phyloP scores from a whole-genome alignment of 2,888 invertebrate genomes.

The Psylliodes chrysocephalus region DNA sequence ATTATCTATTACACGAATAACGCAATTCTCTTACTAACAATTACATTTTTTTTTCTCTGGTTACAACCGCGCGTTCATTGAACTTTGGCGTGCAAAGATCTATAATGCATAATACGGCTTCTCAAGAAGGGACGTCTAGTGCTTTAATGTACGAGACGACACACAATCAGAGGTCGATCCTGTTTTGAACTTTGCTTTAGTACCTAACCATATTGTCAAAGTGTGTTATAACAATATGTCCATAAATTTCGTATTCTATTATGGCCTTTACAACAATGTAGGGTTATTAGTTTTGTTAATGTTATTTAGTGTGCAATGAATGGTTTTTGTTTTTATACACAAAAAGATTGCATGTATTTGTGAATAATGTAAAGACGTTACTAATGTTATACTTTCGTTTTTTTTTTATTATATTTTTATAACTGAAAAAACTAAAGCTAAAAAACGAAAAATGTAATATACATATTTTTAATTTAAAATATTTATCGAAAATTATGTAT shows the following conservation, averaged over 20 bases:
- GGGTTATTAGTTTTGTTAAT: not conserved
- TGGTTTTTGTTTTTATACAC: too few species aligned
- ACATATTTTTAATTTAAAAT: too few species aligned
- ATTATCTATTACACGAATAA: not conserved
- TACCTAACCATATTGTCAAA: not conserved
- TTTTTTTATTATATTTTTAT: too few species aligned
- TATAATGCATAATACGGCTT: slow-evolving; percentile 5
- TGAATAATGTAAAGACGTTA: too few species aligned
- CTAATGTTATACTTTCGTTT: too few species aligned
- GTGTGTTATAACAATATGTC: not conserved
- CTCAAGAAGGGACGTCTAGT: slow-evolving; percentile 9
- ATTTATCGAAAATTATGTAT: too few species aligned
- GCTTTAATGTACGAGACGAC: not conserved
- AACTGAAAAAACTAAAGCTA: too few species aligned
- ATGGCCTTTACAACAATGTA: slow-evolving; percentile 3
- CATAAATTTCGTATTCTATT: slow-evolving; percentile 2
- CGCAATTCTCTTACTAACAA: slow-evolving; percentile 5
- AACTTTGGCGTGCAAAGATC: slow-evolving; percentile 9
- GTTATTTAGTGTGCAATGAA: not conserved
- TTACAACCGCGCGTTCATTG: slow-evolving; percentile 3
- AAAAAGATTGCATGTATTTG: too few species aligned
- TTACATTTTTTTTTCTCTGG: not conserved
- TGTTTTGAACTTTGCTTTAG: slow-evolving; percentile 1
- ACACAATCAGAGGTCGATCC: slow-evolving; percentile 1
- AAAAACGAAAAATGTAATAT: too few species aligned